Conservation (phyloP, 2,888 invertebrate genomes). For the Drosophila suboccidentalis region DNA sequence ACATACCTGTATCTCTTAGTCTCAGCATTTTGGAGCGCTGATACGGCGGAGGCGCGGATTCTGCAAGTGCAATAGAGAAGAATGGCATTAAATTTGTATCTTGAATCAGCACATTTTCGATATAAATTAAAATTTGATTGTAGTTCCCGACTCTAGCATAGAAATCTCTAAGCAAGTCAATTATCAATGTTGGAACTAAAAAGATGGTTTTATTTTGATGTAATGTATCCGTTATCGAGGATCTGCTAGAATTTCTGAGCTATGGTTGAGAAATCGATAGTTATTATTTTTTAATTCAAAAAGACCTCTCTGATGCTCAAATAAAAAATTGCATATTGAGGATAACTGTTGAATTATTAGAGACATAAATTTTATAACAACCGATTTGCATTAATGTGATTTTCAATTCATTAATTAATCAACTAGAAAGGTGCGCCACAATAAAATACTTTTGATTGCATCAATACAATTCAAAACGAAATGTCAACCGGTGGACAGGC, state of each 20-base stretch:
- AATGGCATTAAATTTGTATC: neutral
- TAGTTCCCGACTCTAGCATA: neutral
- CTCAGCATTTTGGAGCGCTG: constrained; percentile 90
- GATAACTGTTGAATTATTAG: constrained; percentile 24
- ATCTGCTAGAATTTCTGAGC: too few species aligned
- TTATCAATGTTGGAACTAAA: too few species aligned
- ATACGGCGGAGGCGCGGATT: constrained; percentile 94
- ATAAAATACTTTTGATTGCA: constrained; percentile 47
- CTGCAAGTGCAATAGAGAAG: constrained; percentile 85
- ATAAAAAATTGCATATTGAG: too few species aligned
- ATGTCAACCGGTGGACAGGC: constrained; percentile 35
- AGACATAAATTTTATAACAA: constrained; percentile 32
- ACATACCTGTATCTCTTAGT: constrained; percentile 92
- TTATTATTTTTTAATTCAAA: too few species aligned
- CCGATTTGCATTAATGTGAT: constrained; percentile 46
- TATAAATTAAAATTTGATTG: too few species aligned
- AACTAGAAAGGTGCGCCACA: constrained; percentile 45
- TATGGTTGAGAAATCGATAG: too few species aligned
- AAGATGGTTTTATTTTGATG: too few species aligned
- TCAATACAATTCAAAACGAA: constrained; percentile 19
- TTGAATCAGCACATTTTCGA: neutral
- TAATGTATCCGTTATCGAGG: too few species aligned
- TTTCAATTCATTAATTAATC: constrained; percentile 44
- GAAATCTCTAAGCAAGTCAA: too few species aligned
- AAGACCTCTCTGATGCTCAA: too few species aligned